Conservation (phyloP, 2,113 vertebrate species). For the Sphyrna mokarran region DNA sequence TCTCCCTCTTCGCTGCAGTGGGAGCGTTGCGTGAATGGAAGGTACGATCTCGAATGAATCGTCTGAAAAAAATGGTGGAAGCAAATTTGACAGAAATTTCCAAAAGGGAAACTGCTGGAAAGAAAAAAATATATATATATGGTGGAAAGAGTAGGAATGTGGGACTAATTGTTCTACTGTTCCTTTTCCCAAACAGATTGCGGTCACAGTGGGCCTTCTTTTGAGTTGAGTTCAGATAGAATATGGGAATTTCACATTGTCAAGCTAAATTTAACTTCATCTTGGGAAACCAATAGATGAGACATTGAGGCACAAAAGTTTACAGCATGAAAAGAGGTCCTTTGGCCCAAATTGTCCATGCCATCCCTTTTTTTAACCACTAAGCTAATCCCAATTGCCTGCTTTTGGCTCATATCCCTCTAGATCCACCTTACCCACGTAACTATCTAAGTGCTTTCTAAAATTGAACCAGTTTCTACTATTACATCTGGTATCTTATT, state of each 20-base stretch:
- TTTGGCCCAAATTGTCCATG: too few relatives aligned
- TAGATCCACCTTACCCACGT: too few relatives aligned
- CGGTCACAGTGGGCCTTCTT: background rate
- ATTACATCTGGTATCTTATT: too few relatives aligned
- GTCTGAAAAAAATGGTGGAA: background rate
- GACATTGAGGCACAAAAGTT: too few relatives aligned
- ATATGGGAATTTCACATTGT: background rate
- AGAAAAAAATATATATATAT: background rate
- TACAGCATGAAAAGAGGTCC: too few relatives aligned
- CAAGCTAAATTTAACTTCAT: background rate
- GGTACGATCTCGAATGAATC: background rate
- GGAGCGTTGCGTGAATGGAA: too few relatives aligned
- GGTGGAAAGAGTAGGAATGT: background rate
- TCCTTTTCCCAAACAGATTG: background rate
- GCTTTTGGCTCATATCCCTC: too few relatives aligned
- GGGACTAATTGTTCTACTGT: background rate
- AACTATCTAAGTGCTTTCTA: too few relatives aligned
- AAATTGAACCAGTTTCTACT: too few relatives aligned
- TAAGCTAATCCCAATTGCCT: too few relatives aligned
- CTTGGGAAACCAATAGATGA: background rate
- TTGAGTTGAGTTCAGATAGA: background rate
- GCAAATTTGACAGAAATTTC: background rate
- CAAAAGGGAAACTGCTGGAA: background rate
- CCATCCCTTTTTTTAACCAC: too few relatives aligned
- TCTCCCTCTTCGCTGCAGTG: too few relatives aligned